Percentiles rank a stretch among this genome's conserved stretches.
These are phyloP conservation scores for Mesoclemmys tuberculata DNA, from an alignment of 2,113 vertebrate species.

Conservation along the genomic window DNA sequence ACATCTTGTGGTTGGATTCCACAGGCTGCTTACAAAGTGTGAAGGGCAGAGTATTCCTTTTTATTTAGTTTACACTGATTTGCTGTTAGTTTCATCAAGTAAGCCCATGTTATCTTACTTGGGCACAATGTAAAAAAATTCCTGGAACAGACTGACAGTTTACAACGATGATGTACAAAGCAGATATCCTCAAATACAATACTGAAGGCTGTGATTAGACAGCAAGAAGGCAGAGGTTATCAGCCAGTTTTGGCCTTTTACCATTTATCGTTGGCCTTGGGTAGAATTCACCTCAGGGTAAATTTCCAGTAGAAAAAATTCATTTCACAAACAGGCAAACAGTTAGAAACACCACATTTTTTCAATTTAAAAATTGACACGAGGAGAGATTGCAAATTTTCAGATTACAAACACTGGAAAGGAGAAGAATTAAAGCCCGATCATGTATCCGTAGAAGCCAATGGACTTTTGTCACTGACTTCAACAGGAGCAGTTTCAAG, in stretches of 20 bases:
- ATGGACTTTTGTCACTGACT: not conserved
- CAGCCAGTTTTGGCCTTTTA: slow-evolving; percentile 34
- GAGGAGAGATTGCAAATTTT: not conserved
- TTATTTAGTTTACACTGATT: not conserved
- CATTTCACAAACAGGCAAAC: not conserved
- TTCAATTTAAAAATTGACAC: not conserved
- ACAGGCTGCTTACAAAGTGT: not conserved
- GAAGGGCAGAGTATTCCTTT: not conserved
- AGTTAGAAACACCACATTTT: not conserved
- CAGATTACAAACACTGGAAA: not conserved
- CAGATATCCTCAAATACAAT: not conserved
- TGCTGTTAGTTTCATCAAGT: not conserved
- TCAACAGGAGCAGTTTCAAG: not conserved
- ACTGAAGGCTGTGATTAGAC: not conserved
- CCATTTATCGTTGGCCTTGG: slow-evolving; percentile 37
- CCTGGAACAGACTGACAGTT: not conserved
- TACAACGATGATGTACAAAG: not conserved
- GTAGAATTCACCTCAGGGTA: not conserved
- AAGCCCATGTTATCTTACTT: not conserved
- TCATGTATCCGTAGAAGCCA: too few species aligned
- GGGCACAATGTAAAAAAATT: not conserved
- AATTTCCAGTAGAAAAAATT: slow-evolving; percentile 46
- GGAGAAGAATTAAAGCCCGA: not conserved
- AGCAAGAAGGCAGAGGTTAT: slow-evolving; percentile 18
- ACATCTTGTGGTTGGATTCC: not conserved